Percentiles rank a stretch among this genome's conserved stretches.
phyloP scores from a whole-genome alignment of 1,140 invertebrate genomes.

The Pteromalus puparum region DNA sequence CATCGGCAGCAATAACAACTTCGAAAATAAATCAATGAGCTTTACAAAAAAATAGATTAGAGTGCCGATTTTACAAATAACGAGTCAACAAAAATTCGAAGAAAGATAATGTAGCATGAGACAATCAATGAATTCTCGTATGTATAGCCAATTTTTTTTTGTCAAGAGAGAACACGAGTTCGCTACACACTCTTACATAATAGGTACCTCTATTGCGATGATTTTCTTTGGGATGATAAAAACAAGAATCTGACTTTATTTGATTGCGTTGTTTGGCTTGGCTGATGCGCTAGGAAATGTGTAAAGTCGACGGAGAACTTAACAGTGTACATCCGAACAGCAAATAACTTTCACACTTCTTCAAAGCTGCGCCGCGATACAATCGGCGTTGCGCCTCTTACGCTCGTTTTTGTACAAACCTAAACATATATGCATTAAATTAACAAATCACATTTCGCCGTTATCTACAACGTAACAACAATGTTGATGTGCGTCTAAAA shows the following conservation, averaged over 20 bases:
- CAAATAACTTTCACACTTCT: neutral
- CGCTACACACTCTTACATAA: constrained; percentile 36
- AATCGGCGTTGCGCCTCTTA: neutral
- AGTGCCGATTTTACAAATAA: neutral
- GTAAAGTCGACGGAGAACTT: neutral
- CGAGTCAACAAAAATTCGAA: neutral
- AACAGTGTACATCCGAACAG: neutral
- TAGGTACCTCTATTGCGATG: neutral
- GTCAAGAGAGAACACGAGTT: constrained; percentile 48
- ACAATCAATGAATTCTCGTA: neutral
- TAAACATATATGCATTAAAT: neutral
- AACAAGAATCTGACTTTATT: neutral
- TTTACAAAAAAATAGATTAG: constrained; percentile 1
- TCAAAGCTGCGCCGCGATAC: neutral
- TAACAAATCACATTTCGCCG: neutral
- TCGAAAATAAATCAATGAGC: constrained; percentile 24
- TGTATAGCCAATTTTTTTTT: constrained; percentile 7
- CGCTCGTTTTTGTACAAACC: neutral
- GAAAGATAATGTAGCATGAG: neutral
- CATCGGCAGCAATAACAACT: constrained; percentile 2
- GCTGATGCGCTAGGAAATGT: neutral
- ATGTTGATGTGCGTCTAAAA: neutral
- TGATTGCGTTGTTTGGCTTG: neutral
- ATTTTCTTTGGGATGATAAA: neutral
- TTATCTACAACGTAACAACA: neutral